These are phyloP conservation scores for Brachirus orientalis DNA, from an alignment of 2,113 vertebrate species.

Conservation along the genomic window DNA sequence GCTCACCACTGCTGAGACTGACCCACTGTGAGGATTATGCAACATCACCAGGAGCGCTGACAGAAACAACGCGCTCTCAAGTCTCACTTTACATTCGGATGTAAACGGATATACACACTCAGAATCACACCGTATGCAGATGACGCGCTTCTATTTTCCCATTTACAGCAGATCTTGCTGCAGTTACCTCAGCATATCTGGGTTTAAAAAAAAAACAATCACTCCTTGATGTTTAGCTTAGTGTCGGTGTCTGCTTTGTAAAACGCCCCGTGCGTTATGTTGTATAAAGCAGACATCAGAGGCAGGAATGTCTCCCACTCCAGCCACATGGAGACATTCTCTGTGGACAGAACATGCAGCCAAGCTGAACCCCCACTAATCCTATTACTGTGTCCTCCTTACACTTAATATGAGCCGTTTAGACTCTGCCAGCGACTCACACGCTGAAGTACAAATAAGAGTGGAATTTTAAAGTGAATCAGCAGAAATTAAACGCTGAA, in stretches of 20 bases:
- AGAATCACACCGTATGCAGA: not conserved
- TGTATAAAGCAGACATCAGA: constrained; percentile 24
- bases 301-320: constrained; percentile 26
- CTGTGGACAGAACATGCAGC: constrained; percentile 66
- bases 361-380: constrained; percentile 83
- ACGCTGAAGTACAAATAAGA: constrained; percentile 52
- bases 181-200: not conserved
- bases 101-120: constrained; percentile 6
- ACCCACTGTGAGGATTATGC: constrained; percentile 66
- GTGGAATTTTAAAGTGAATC: not conserved
- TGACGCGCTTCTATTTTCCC: not conserved
- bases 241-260: not conserved
- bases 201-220: not conserved
- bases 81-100: constrained; percentile 37
- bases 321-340: constrained; percentile 26
- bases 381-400: constrained; percentile 81
- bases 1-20: constrained; percentile 3
- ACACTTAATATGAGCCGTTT: constrained; percentile 78
- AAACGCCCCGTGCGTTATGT: not conserved
- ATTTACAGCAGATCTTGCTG: not conserved
- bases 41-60: constrained; percentile 60
- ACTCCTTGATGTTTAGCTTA: too few relatives aligned
- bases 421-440: constrained; percentile 73
- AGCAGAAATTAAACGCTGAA: constrained; percentile 23
- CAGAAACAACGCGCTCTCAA: constrained; percentile 36